These are phyloP conservation scores for Nasua narica DNA, from an alignment of 2,797 vertebrate genomes.

Conservation along the genomic window DNA sequence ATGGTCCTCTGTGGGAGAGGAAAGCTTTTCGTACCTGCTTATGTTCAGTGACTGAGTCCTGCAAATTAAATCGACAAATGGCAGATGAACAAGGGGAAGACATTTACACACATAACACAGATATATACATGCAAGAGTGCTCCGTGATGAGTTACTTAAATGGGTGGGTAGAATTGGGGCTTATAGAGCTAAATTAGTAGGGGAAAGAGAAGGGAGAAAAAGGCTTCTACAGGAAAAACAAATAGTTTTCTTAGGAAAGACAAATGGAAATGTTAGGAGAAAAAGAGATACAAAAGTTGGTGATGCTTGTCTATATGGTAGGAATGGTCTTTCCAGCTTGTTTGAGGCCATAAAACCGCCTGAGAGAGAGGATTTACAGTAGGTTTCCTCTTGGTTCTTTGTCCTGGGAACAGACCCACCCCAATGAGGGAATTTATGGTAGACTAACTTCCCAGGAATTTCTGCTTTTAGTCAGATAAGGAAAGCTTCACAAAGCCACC, in stretches of 20 bases:
- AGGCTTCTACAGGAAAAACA: background rate
- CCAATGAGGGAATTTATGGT: background rate
- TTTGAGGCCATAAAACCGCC: background rate
- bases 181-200: background rate
- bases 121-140: background rate
- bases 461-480: conserved; percentile 23
- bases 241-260: background rate
- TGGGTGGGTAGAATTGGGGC: background rate
- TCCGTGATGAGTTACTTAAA: background rate
- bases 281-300: background rate
- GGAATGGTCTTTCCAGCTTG: background rate
- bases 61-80: background rate
- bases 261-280: background rate
- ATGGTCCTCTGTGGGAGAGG: background rate
- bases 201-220: background rate
- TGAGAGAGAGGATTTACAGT: background rate
- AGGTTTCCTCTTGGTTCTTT: background rate
- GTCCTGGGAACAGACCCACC: background rate
- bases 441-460: background rate
- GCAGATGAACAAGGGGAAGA: background rate
- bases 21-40: background rate
- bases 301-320: background rate
- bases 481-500: background rate
- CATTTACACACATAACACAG: background rate
- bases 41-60: background rate